Evolutionary conservation across 2,797 vertebrate species (phyloP).

Genomic region (Crenichthys baileyi): DNA sequence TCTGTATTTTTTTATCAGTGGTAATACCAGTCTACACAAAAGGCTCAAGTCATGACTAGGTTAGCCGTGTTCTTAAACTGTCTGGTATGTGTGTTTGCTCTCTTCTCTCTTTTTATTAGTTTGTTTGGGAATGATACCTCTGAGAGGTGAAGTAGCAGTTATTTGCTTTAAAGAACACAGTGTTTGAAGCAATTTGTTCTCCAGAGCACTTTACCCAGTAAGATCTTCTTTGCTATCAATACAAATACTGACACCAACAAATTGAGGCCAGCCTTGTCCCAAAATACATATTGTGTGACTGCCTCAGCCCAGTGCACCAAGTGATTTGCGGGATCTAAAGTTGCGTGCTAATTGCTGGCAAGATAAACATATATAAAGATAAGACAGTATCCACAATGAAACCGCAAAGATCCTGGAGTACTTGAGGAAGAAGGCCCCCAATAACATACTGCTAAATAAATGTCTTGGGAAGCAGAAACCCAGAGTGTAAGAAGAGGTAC

Average conservation of each 20-base stretch:
- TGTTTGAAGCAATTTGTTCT: conserved; percentile 50
- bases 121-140: conserved; percentile 56
- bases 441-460: neutral
- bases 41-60: conserved; percentile 29
- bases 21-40: conserved; percentile 31
- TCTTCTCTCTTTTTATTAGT: conserved; percentile 36
- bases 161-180: conserved; percentile 47
- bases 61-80: conserved; percentile 23
- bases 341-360: neutral
- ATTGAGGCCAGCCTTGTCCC: conserved; percentile 22
- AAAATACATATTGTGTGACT: conserved; percentile 17
- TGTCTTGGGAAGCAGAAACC: neutral
- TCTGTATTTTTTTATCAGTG: conserved; percentile 23
- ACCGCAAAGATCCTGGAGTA: neutral
- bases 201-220: conserved; percentile 44
- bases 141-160: conserved; percentile 43
- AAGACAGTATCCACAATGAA: neutral
- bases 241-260: conserved; percentile 44
- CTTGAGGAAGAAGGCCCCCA: neutral
- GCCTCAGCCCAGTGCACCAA: conserved; percentile 13
- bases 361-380: neutral
- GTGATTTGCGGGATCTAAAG: neutral
- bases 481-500: neutral
- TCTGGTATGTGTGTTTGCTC: conserved; percentile 8
- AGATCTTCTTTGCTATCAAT: conserved; percentile 34